Base-by-base conservation (phyloP, 2,888 invertebrate species). In the Dryocosmus kuriphilus region DNA sequence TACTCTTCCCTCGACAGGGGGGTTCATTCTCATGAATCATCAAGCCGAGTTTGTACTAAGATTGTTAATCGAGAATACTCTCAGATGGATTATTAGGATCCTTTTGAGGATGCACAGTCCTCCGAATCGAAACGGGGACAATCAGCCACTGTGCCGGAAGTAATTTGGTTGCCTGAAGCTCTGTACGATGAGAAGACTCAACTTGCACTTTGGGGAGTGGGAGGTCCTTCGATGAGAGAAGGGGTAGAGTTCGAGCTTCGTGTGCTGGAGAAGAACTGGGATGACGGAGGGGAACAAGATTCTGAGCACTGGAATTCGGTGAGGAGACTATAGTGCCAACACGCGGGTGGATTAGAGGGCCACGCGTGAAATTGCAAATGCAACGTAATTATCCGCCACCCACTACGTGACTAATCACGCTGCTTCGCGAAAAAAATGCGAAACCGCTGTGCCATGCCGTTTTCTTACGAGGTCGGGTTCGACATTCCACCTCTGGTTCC, bases 351-450 rank as follows among this genome's bases (percentile, higher is more conserved):
- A 46, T n/a, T n/a, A 77, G 79, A 79, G 82, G 82, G 82, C 80
- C 82, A 83, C 86, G 88, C 90, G 90, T 90, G 90, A 90, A 90
- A 90, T 90, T 88, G 89, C 86, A 90, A 90, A 90, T 90, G 89
- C 88, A 88, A 88, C 86, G 88, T 90, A 90, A 90, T 90, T 87
- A 86, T 85, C 85, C 85, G 89, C 90, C 90, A 90, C 90, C 90
- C 90, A 90, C 88, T 88, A 90, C 89, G 90, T 90, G 90, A 89
- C 90, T 89, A 90, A 90, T 90, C 89, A 89, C 86, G 84, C 77
- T 81, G 82, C 84, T 79, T 81, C 83, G 81, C 85, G 79, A 84
- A 85, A 87, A 86, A 88, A 87, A 86, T 85, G 76, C 76, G 81
- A 85, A 84, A 85, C 85, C 84, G 83, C 79, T 82, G 82, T 76